A percentile compares a stretch with the other conserved stretches of the same genome.
Evolutionary conservation across 2,888 invertebrate genomes (phyloP).

Genomic region (Meliscaeva auricollis): DNA sequence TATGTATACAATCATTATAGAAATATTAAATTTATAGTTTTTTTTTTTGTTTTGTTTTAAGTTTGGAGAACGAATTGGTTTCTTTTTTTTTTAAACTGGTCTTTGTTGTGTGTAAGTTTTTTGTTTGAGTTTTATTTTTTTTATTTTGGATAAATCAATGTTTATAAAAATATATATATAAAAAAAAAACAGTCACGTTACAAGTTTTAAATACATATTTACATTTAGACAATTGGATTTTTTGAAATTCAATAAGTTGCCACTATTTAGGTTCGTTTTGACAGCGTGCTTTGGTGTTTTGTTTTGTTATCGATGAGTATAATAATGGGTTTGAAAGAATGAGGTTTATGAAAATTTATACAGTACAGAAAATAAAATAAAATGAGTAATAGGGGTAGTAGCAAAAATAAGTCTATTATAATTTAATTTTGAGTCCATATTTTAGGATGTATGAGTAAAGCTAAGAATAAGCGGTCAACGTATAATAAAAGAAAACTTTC

Average conservation of each 20-base stretch:
- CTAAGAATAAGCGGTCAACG: too few species aligned
- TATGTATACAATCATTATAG: conserved; percentile 4
- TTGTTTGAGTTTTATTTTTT: conserved; percentile 23
- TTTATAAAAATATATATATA: conserved; percentile 73
- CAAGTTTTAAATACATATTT: conserved; percentile 43
- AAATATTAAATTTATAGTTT: conserved; percentile 24
- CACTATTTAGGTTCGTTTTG: not conserved
- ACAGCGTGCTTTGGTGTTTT: conserved; percentile 16
- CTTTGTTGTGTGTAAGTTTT: conserved; percentile 13
- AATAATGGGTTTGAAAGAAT: not conserved
- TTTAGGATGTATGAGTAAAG: too few species aligned
- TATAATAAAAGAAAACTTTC: too few species aligned
- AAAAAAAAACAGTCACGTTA: conserved; percentile 61
- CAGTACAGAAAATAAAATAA: not conserved
- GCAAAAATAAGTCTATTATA: too few species aligned
- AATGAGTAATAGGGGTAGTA: too few species aligned
- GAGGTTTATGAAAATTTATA: not conserved
- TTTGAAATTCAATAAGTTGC: conserved; percentile 12
- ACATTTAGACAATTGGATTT: conserved; percentile 52
- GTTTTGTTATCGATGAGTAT: not conserved
- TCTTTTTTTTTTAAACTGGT: conserved; percentile 47
- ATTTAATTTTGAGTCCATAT: too few species aligned
- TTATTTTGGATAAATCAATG: conserved; percentile 54
- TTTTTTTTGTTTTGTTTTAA: not conserved
- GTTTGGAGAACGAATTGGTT: conserved; percentile 46